These are phyloP conservation scores for Petrolisthes manimaculis DNA, from an alignment of 2,888 invertebrate species.

Conservation along the genomic window DNA sequence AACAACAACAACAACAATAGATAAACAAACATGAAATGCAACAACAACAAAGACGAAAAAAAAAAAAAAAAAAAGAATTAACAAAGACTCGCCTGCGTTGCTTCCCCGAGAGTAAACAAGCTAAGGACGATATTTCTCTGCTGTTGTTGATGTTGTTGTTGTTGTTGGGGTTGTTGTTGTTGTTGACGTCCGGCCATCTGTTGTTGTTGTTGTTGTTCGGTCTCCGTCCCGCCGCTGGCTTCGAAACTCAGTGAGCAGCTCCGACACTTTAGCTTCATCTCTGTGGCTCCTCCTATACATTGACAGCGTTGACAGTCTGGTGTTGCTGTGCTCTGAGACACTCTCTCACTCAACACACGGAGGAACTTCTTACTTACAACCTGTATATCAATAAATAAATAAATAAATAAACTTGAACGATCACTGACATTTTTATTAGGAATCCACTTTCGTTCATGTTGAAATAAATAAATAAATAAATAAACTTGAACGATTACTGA, in stretches of 20 bases:
- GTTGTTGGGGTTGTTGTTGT: neutral
- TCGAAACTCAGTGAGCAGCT: conserved; percentile 27
- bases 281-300: conserved; percentile 14
- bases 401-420: too few species aligned
- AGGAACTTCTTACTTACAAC: conserved; percentile 36
- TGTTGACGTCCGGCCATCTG: neutral
- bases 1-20: too few species aligned
- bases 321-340: conserved; percentile 10
- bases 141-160: neutral
- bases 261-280: conserved; percentile 20
- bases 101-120: neutral
- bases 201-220: neutral
- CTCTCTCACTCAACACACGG: conserved; percentile 29
- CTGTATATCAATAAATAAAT: too few species aligned
- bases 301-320: conserved; percentile 46
- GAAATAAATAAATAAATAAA: too few species aligned
- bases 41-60: neutral
- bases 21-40: too few species aligned
- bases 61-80: neutral
- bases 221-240: neutral
- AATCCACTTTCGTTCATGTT: too few species aligned
- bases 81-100: neutral
- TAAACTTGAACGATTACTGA: too few species aligned
- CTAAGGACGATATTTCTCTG: neutral
- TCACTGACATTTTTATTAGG: too few species aligned